Evolutionary conservation across 2,797 vertebrate species (phyloP).

Genomic region (Enoplosus armatus): DNA sequence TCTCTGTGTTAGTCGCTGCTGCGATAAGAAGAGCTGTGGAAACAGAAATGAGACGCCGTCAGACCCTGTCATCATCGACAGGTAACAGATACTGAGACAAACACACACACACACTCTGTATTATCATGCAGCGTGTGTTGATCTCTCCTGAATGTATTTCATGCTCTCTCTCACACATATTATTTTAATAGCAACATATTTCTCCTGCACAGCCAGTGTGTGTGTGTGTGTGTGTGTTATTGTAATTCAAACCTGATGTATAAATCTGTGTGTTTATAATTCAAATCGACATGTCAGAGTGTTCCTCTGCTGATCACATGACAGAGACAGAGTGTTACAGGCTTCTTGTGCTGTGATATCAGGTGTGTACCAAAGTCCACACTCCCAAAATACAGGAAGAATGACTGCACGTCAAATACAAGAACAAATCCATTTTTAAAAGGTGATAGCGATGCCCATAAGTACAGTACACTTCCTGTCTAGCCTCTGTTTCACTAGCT

Average conservation of each 20-base stretch:
- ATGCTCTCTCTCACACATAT: conserved; percentile 26
- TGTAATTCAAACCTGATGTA: background rate
- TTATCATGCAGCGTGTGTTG: conserved; percentile 32
- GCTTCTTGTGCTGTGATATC: background rate
- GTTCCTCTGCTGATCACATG: background rate
- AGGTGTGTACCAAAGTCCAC: background rate
- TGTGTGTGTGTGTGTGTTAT: conserved; percentile 14
- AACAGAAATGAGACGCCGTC: conserved; percentile 89
- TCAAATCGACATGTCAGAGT: conserved; percentile 14
- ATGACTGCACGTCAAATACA: too few relatives aligned
- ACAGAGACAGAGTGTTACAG: too few relatives aligned
- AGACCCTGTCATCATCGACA: conserved; percentile 90
- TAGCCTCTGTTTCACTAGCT: too few relatives aligned
- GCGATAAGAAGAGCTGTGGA: conserved; percentile 85
- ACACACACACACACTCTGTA: conserved; percentile 3
- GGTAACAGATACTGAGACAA: conserved; percentile 70
- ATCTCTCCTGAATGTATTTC: conserved; percentile 14
- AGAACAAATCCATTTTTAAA: too few relatives aligned
- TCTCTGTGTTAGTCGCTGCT: conserved; percentile 77
- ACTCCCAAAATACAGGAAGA: too few relatives aligned
- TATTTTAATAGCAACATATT: conserved; percentile 28
- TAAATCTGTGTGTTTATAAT: conserved; percentile 18
- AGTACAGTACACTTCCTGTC: too few relatives aligned
- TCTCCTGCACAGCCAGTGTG: background rate
- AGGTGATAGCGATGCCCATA: too few relatives aligned